Percentiles rank a stretch among this genome's conserved stretches.
These are phyloP conservation scores for Rhinogobius similis DNA, from an alignment of 2,113 vertebrate genomes.

Conservation along the genomic window DNA sequence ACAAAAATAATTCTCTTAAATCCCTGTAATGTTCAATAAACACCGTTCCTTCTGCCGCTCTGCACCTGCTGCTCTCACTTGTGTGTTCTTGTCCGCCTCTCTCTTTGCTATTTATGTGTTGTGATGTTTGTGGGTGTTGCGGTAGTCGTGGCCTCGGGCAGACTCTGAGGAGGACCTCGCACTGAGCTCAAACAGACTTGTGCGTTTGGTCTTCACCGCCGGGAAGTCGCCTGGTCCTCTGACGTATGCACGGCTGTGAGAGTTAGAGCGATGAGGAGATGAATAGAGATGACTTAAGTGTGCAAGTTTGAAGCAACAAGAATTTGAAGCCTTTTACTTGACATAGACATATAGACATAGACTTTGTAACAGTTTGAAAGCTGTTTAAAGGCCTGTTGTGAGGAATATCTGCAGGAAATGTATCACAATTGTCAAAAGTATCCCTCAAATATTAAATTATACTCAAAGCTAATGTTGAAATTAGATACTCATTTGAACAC, in stretches of 20 bases:
- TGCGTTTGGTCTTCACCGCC: slow-evolving; percentile 29
- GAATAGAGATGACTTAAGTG: background rate
- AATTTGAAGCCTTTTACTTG: background rate
- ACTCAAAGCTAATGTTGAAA: too few species aligned
- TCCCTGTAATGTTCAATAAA: slow-evolving; percentile 19
- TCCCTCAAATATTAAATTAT: too few species aligned
- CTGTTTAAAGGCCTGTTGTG: background rate
- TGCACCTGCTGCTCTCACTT: slow-evolving; percentile 13
- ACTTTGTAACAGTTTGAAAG: background rate
- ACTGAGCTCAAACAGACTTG: slow-evolving; percentile 33
- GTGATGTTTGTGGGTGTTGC: slow-evolving; percentile 25
- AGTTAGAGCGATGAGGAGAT: slow-evolving; percentile 8
- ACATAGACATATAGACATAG: background rate
- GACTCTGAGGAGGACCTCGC: slow-evolving; percentile 19
- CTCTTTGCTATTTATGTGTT: slow-evolving; percentile 14
- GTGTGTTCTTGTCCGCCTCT: slow-evolving; percentile 9
- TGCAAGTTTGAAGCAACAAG: background rate
- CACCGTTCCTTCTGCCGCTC: slow-evolving; percentile 16
- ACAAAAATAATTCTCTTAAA: slow-evolving; percentile 8
- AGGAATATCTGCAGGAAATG: background rate
- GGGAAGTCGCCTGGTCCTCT: slow-evolving; percentile 25
- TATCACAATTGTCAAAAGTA: too few species aligned
- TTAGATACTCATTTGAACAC: too few species aligned
- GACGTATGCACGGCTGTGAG: slow-evolving; percentile 16
- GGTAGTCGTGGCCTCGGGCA: slow-evolving; percentile 15